phyloP scores from a whole-genome alignment of 2,797 vertebrate genomes.

The Denticeps clupeoides region DNA sequence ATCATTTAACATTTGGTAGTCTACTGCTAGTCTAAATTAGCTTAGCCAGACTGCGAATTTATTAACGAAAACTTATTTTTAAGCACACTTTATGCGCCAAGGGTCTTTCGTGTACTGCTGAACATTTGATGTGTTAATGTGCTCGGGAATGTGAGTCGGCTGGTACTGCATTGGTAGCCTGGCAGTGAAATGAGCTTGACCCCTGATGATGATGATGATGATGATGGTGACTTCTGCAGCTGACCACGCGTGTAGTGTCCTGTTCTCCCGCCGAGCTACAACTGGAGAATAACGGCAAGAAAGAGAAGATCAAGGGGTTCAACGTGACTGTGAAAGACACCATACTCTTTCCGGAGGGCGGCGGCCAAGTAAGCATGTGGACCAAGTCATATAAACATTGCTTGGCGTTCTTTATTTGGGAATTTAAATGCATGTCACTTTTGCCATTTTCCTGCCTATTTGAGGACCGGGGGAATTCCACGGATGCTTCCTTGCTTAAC shows the following conservation, averaged over 20 bases:
- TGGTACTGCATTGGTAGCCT: neutral
- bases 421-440: no score
- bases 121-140: no score
- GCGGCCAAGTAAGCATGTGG: constrained; percentile 69
- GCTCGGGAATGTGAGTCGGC: no score
- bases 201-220: neutral
- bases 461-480: no score
- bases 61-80: no score
- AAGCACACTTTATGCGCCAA: no score
- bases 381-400: no score
- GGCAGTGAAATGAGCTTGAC: no score
- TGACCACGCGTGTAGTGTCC: constrained; percentile 72
- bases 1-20: neutral
- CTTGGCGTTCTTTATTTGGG: no score
- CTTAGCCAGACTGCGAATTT: neutral
- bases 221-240: constrained; percentile 42
- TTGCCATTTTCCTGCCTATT: no score
- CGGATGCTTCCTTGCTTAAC: neutral
- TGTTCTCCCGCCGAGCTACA: constrained; percentile 71
- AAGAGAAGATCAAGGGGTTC: constrained; percentile 71
- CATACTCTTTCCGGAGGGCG: constrained; percentile 87
- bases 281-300: constrained; percentile 64
- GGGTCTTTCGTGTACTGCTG: no score
- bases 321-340: constrained; percentile 82
- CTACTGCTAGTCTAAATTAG: neutral